Percentiles rank a stretch among this genome's conserved stretches.
These are phyloP conservation scores for Menura novaehollandiae DNA, from an alignment of 2,113 vertebrate genomes.

Conservation along the genomic window DNA sequence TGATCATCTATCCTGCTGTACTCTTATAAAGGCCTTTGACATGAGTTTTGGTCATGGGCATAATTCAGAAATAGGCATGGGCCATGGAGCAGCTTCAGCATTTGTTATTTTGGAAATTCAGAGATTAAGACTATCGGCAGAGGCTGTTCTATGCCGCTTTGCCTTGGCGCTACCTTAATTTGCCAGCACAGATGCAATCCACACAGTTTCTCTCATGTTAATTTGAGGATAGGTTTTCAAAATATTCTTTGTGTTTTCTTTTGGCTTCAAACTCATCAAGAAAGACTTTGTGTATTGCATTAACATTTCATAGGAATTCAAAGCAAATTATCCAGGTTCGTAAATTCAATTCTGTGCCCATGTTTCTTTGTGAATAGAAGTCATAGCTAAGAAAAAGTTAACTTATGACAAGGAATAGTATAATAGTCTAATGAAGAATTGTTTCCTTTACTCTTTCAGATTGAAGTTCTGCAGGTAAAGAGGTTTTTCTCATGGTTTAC, in stretches of 20 bases:
- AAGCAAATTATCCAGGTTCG: background rate
- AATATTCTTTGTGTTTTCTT: background rate
- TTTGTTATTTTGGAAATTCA: background rate
- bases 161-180: background rate
- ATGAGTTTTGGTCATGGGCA: background rate
- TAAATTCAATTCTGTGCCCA: background rate
- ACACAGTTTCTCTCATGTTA: background rate
- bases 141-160: background rate
- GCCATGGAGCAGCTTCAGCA: background rate
- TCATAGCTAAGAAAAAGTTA: background rate
- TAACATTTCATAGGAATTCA: background rate
- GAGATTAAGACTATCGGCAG: fast-evolving
- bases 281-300: background rate
- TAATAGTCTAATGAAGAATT: background rate
- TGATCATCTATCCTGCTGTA: background rate
- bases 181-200: background rate
- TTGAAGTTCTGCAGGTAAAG: background rate
- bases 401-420: background rate
- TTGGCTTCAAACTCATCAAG: background rate
- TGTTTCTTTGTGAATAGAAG: background rate
- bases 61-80: background rate
- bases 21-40: background rate
- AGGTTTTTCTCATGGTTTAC: background rate
- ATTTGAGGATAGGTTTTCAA: background rate
- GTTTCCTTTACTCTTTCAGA: background rate